Conservation (phyloP, 1,140 invertebrate species). For the Myzus persicae region DNA sequence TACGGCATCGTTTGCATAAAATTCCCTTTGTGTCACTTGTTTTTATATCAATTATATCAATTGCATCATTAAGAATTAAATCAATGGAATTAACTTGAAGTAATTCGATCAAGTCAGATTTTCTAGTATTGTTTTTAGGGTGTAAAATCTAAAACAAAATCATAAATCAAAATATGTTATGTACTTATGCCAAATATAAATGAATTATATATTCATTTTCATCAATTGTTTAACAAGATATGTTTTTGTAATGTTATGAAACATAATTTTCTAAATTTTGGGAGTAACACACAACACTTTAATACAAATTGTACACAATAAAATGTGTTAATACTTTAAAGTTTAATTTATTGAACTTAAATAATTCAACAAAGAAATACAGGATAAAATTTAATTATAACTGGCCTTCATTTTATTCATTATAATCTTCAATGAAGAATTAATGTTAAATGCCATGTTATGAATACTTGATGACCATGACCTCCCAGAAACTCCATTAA, state of each 20-base stretch:
- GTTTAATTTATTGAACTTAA: not conserved
- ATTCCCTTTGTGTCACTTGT: not conserved
- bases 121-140: constrained; percentile 6
- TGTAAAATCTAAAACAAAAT: constrained; percentile 50
- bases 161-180: not conserved
- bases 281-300: not conserved
- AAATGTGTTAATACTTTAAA: too few species aligned
- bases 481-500: not conserved
- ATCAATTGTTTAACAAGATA: not conserved
- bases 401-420: not conserved
- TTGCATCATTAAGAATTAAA: constrained; percentile 13
- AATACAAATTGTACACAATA: not conserved
- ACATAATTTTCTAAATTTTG: not conserved
- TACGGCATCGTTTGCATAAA: constrained; percentile 45
- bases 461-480: constrained; percentile 5
- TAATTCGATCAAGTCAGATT: constrained; percentile 46
- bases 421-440: not conserved
- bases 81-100: constrained; percentile 46
- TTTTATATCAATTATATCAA: constrained; percentile 38
- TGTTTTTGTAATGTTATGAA: not conserved
- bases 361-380: not conserved
- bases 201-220: not conserved
- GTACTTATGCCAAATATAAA: too few species aligned
- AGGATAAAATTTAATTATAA: not conserved
- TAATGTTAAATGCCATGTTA: not conserved